These are phyloP conservation scores for Pseudomugil tenellus DNA, from an alignment of 2,797 vertebrate species.

Conservation along the genomic window DNA sequence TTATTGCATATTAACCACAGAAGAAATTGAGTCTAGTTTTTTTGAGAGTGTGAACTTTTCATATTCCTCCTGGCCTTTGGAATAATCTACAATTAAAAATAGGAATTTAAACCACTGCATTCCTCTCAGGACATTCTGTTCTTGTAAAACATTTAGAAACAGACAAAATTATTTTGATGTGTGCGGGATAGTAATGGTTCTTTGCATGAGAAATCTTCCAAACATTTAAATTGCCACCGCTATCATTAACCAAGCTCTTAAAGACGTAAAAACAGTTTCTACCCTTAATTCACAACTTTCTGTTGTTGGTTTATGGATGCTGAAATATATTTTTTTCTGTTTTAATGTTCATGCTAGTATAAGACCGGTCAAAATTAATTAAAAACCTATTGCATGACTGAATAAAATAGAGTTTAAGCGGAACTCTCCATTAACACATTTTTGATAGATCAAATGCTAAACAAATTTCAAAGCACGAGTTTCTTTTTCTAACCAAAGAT, in stretches of 20 bases:
- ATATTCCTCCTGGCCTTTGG: constrained; percentile 18
- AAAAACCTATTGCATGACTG: constrained; percentile 16
- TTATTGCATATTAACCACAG: constrained; percentile 17
- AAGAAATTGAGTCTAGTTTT: constrained; percentile 28
- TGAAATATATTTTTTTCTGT: constrained; percentile 11
- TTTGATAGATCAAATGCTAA: constrained; percentile 15
- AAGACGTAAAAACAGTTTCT: constrained; percentile 44
- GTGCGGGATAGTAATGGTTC: constrained; percentile 34
- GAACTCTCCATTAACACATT: constrained; percentile 4
- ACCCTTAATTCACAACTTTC: constrained; percentile 26
- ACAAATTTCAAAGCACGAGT: constrained; percentile 1
- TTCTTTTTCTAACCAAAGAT: neutral
- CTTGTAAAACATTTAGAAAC: constrained; percentile 36
- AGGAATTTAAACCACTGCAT: constrained; percentile 18
- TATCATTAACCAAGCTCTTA: constrained; percentile 46
- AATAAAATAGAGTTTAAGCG: constrained; percentile 32
- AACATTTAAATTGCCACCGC: constrained; percentile 52
- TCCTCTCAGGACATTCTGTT: constrained; percentile 36
- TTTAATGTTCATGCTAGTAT: constrained; percentile 27
- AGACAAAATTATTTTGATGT: constrained; percentile 16
- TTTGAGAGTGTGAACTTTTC: constrained; percentile 20
- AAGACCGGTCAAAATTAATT: constrained; percentile 32
- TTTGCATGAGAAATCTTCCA: constrained; percentile 29
- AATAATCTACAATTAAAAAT: constrained; percentile 60
- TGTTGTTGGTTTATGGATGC: constrained; percentile 15